Base-by-base conservation (phyloP, 2,797 vertebrate species). In the Mastacembelus armatus region DNA sequence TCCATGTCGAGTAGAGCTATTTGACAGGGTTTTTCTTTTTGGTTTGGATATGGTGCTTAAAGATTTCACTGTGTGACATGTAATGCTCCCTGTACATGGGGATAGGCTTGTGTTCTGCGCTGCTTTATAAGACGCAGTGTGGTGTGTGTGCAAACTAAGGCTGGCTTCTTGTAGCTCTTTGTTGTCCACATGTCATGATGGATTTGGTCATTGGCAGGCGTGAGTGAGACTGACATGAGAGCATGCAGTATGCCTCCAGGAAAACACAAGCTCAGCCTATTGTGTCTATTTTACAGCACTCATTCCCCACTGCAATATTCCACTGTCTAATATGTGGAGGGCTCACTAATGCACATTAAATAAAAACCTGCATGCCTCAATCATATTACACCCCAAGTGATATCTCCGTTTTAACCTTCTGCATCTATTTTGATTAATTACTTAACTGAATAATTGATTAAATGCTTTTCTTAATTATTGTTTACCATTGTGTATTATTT, bases 151-250 rank as follows among this genome's bases (percentile, higher is more conserved):
- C 49, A 22, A 66, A 61, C 76, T 52, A 43, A 84, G 61, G 84
- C 74, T 63, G 66, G 71, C 88, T 86, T 85, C 83, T 84, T 87
- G 83, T 85, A 89, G 90, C 86, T 88, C 91, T 91, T 93, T 93
- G 91, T 93, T 93, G 88, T 89, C 86, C 90, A 90, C 89, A 85
- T 92, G 92, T 92, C 92, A 89, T 84, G 85, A 84, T 83, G 82
- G 82, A 92, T 94, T 91, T 93, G 89, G 87, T 88, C 89, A 88
- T 78, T 78, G 74, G 61, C 81, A 58, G 85, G 74, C 81, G 80
- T 77, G 86, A 92, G 88, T 52, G 64, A 76, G 79, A 85, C 87
- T 88, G 91, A 94, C 91, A 89, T 74, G 67, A 74, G 78, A 85
- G 87, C 86, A 81, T 83, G 81, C 84, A 90, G 84, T 55, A 68